phyloP scores from a whole-genome alignment of 2,888 invertebrate genomes.

The Ischnura elegans region DNA sequence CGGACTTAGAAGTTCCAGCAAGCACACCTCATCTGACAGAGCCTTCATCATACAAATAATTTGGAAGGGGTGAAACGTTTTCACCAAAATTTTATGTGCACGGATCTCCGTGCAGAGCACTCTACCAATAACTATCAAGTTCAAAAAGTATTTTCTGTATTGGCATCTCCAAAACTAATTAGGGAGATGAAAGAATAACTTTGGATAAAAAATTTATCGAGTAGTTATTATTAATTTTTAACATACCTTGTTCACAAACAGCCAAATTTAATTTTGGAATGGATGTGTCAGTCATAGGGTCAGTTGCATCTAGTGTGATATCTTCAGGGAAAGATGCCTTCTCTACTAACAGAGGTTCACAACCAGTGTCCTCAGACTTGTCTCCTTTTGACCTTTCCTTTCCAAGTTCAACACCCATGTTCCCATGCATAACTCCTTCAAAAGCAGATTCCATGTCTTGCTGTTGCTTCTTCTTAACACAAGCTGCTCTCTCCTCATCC shows the following conservation, averaged over 20 bases:
- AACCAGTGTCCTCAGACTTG: neutral
- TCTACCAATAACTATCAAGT: too few relatives aligned
- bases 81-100: too few relatives aligned
- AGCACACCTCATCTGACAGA: too few relatives aligned
- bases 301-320: neutral
- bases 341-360: neutral
- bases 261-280: slow-evolving; percentile 34
- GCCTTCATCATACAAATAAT: too few relatives aligned
- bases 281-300: neutral
- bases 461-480: neutral
- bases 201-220: neutral
- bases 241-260: neutral
- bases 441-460: slow-evolving; percentile 34
- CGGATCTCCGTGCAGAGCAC: too few relatives aligned
- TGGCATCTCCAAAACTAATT: too few relatives aligned
- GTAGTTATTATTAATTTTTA: neutral
- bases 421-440: slow-evolving; percentile 27
- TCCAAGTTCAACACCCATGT: neutral
- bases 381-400: neutral
- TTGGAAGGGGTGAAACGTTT: too few relatives aligned
- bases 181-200: neutral
- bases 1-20: too few relatives aligned
- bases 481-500: neutral
- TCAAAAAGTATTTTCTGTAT: too few relatives aligned
- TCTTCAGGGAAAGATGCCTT: neutral